A percentile compares a stretch with the other conserved stretches of the same genome.
phyloP scores from a whole-genome alignment of 2,888 invertebrate genomes.

The Lithophane leautieri region DNA sequence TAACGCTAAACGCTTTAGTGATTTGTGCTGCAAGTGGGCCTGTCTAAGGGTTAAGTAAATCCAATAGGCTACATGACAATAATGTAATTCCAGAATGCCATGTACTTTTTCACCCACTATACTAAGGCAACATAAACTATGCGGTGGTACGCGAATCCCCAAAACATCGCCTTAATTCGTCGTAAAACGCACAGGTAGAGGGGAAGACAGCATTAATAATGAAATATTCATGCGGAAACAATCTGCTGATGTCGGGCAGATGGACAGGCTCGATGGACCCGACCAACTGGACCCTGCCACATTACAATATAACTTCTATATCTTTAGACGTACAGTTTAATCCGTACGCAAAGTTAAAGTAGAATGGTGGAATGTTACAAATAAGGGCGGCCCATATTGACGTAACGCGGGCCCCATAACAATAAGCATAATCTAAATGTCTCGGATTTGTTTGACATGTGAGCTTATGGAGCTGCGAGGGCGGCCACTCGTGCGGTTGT shows the following conservation, averaged over 20 bases:
- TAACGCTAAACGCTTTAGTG: background rate
- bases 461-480: constrained; percentile 65
- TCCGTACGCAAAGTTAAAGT: constrained; percentile 44
- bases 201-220: constrained; percentile 73
- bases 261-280: constrained; percentile 50
- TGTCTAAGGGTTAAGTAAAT: background rate
- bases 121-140: constrained; percentile 26
- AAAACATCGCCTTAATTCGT: constrained; percentile 57
- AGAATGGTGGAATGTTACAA: constrained; percentile 60
- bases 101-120: constrained; percentile 18
- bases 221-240: constrained; percentile 81
- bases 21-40: background rate
- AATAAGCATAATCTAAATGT: constrained; percentile 82
- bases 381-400: constrained; percentile 69
- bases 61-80: constrained; percentile 1
- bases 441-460: constrained; percentile 78
- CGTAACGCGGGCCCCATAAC: constrained; percentile 76
- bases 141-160: constrained; percentile 9
- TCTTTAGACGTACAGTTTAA: constrained; percentile 59
- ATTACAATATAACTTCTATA: constrained; percentile 63
- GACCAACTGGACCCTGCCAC: background rate
- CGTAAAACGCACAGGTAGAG: constrained; percentile 64
- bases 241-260: constrained; percentile 73
- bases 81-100: background rate
- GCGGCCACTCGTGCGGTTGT: constrained; percentile 63